Evolutionary conservation across 2,888 invertebrate genomes (phyloP).

Genomic region (Mythimna albipuncta): DNA sequence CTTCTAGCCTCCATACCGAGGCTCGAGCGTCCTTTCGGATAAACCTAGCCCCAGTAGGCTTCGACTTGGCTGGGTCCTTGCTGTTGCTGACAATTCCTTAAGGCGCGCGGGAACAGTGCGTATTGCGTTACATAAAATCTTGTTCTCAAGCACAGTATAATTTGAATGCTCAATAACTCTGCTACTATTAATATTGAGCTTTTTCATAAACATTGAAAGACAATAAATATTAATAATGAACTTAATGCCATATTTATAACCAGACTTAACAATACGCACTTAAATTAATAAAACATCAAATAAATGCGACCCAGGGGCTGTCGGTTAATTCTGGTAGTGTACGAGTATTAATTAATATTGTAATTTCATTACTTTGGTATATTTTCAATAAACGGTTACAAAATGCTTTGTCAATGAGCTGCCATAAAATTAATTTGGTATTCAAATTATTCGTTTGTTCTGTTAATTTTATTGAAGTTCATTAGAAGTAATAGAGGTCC

Average conservation of each 20-base stretch:
- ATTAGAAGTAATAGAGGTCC: too few relatives aligned
- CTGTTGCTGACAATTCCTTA: too few relatives aligned
- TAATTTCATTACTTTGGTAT: slow-evolving; percentile 27
- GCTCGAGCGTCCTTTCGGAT: too few relatives aligned
- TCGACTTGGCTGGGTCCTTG: too few relatives aligned
- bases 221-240: not conserved
- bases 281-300: slow-evolving; percentile 30
- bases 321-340: slow-evolving; percentile 26
- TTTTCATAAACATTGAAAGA: not conserved
- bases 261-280: slow-evolving; percentile 3
- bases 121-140: not conserved
- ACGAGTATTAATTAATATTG: slow-evolving; percentile 22
- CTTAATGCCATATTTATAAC: slow-evolving; percentile 3
- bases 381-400: slow-evolving; percentile 45
- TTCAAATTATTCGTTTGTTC: slow-evolving; percentile 26
- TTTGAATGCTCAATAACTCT: not conserved
- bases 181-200: not conserved
- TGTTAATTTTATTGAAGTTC: not conserved
- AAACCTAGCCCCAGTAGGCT: too few relatives aligned
- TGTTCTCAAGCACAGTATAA: not conserved
- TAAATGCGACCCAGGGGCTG: slow-evolving; percentile 23
- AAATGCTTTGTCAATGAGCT: slow-evolving; percentile 35
- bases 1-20: too few relatives aligned
- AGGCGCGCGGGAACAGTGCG: too few relatives aligned
- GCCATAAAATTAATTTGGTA: slow-evolving; percentile 32